Conservation (phyloP, 2,113 vertebrate species). For the Aramus guarauna region DNA sequence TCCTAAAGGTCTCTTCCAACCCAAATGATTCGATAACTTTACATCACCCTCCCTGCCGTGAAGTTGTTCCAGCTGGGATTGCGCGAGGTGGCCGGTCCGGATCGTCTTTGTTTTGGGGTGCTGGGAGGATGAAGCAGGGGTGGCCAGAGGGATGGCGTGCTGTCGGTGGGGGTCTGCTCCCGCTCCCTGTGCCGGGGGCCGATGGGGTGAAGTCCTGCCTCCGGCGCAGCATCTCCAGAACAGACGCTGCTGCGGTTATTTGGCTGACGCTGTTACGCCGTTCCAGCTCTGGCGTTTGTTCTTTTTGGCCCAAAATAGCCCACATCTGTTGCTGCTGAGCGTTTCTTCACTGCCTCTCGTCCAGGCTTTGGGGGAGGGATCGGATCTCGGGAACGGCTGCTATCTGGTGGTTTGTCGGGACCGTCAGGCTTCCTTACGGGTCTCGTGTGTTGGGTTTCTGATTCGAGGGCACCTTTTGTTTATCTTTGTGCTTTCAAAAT, state of each 20-base stretch:
- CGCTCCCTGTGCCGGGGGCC: fast-evolving
- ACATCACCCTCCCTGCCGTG: background rate
- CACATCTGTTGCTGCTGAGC: background rate
- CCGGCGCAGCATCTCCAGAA: background rate
- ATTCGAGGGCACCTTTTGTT: background rate
- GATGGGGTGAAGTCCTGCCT: background rate
- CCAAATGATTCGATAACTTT: background rate
- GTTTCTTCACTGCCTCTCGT: background rate
- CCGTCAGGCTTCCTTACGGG: background rate
- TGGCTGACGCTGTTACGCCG: background rate
- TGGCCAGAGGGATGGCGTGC: background rate
- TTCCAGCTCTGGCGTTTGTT: background rate
- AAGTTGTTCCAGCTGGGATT: background rate
- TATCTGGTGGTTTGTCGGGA: background rate
- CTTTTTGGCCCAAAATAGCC: background rate
- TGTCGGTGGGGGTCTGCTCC: background rate
- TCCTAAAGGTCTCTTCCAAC: background rate
- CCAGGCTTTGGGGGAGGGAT: background rate
- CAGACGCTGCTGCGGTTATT: background rate
- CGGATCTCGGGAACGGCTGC: background rate
- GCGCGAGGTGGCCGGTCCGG: fast-evolving
- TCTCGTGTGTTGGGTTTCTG: background rate
- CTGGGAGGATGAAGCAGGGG: background rate
- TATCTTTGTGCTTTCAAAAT: background rate
- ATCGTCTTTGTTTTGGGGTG: background rate